Evolutionary conservation across 2,113 vertebrate genomes (phyloP), one percentile per base, ranked within the genome.

Genomic region (Papio anubis): DNA sequence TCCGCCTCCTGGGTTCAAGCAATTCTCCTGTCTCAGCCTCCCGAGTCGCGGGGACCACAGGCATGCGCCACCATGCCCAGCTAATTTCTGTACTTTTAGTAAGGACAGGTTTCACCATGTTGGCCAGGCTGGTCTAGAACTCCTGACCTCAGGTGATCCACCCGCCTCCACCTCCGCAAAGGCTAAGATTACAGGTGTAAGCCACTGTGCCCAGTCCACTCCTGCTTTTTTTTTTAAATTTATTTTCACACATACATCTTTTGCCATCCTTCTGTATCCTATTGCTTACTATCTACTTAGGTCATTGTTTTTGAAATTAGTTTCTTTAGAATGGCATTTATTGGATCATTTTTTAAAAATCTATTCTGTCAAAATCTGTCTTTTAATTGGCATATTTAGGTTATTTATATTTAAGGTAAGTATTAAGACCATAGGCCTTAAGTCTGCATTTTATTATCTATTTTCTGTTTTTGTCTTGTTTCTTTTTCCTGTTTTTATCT

Each of bases 361-460:
- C 3, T 16, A 70, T 73, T 45, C 9, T 95, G 12, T 89, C n/a
- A 85, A 79, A 73, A 45, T 88, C 50, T n/a, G 45, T 72, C 32
- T 91, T 82, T 64, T 89, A 38, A 75, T 35, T 66, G 6, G 3
- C 13, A 35, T 64, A 57, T 72, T 83, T 93, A 70, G 27, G 59
- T 81, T 93, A 93, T 40, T 92, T 68, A 43, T 55, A 92, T 84
- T 83, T 90, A 64, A 81, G 40, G 40, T 48, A 73, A 90, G 83
- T 86, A 45, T 27, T 93, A 9, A 43, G 55, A 82, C 68, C 4
- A n/a, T 78, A 84, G 50, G 27, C 8, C 14, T 52, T 90, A 89
- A 89, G 45, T 21, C 52, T 90, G 9, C 0, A 80, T 73, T 86
- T 78, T 45, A 27, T 30, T 52, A 32, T 48, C 78, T 68, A 76